Evolutionary conservation across 2,113 vertebrate species (phyloP), one percentile per base, ranked within the genome.

Genomic region (Helogale parvula): DNA sequence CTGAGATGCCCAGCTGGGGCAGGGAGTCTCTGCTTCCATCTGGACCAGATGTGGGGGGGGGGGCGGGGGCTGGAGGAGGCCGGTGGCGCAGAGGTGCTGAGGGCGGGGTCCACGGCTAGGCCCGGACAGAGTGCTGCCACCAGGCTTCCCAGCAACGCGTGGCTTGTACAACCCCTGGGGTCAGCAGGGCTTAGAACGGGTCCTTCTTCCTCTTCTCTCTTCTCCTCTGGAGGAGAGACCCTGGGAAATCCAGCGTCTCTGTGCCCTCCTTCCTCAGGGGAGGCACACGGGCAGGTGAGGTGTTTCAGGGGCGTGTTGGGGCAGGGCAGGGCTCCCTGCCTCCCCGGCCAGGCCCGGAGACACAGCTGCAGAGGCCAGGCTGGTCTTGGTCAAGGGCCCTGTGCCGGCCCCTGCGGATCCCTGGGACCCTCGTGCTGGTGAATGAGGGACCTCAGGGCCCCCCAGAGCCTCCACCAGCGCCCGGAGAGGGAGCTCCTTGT

Each of bases 41-140:
- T 45, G 69, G 19, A 14, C 15, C 45, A 6, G 16, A 7, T 4
- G 14, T 5, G 15, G 19, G 54, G 23, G 57, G 21, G 2, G 21
- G 54, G 57, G 69, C 1, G 9, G 31, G 38, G 50, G 16, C 33
- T 16, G 81, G 0, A 4, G 31, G 5, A 33, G 38, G 19, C 57
- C 2, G 5, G 29, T 4, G 5, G 41, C 11, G 7, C n/a, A 38
- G 52, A n/a, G 25, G 80, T 50, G 52, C 52, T 15, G 50, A 21
- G 57, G 5, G n/a, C 38, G 13, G 88, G 41, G 15, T 35, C 41
- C 31, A 29, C 15, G 23, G 38, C 29, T 3, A 3, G 69, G 35
- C 2, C 16, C 9, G 68, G 63, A 17, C 10, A 6, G 54, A 33
- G 38, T n/a, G n/a, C n/a, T 0, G 1, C 14, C 2, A 3, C 35